Evolutionary conservation across 1,140 invertebrate genomes (phyloP).

Genomic region (Bombus confusus): DNA sequence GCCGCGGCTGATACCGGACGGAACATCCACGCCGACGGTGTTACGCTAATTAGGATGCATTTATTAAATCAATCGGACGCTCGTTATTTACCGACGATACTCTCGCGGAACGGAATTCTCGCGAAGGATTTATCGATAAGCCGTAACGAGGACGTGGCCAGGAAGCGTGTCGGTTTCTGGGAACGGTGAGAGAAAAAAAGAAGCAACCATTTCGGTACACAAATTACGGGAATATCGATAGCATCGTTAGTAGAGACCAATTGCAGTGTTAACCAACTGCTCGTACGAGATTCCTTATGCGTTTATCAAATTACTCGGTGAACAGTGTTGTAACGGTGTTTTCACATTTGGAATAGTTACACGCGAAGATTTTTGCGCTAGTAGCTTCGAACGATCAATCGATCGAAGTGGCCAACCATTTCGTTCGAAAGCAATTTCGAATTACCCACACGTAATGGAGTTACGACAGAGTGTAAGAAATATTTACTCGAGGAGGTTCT

Average conservation of each 20-base stretch:
- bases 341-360: not conserved
- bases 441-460: not conserved
- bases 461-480: not conserved
- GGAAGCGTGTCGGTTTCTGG: slow-evolving; percentile 22
- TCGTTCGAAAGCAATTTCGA: not conserved
- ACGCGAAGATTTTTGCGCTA: not conserved
- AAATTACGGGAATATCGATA: slow-evolving; percentile 36
- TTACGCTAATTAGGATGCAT: slow-evolving; percentile 38
- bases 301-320: slow-evolving; percentile 16
- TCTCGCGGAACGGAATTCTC: not conserved
- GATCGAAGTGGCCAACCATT: not conserved
- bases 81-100: slow-evolving; percentile 41
- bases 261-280: slow-evolving; percentile 17
- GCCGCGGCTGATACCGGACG: too few relatives aligned
- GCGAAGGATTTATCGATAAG: slow-evolving; percentile 40
- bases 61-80: slow-evolving; percentile 34
- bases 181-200: not conserved
- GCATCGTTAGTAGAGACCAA: not conserved
- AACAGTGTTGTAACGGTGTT: not conserved
- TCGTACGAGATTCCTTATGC: slow-evolving; percentile 6
- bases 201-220: not conserved
- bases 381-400: not conserved
- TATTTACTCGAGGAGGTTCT: not conserved
- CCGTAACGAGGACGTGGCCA: slow-evolving; percentile 22
- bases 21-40: not conserved